These are phyloP conservation scores for Bembecia ichneumoniformis DNA, from an alignment of 2,888 invertebrate genomes.

Conservation along the genomic window DNA sequence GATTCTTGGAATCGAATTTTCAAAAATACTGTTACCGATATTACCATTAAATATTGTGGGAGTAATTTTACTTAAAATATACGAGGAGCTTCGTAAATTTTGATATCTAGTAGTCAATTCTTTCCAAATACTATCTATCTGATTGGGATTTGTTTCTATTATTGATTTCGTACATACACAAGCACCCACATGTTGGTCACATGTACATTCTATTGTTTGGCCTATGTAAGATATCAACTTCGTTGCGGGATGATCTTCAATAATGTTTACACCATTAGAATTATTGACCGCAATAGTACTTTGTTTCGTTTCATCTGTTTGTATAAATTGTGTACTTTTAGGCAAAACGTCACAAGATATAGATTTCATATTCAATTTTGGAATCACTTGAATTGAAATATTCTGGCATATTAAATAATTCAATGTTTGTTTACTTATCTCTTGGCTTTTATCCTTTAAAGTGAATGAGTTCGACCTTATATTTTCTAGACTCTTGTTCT, in stretches of 20 bases:
- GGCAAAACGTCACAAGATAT: slow-evolving; percentile 31
- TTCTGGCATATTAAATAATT: slow-evolving; percentile 8
- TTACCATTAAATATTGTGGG: not conserved
- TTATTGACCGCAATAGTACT: not conserved
- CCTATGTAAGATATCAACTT: slow-evolving; percentile 30
- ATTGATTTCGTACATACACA: slow-evolving; percentile 42
- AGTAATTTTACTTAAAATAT: slow-evolving; percentile 29
- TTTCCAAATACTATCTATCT: slow-evolving; percentile 31
- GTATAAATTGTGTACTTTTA: slow-evolving; percentile 12
- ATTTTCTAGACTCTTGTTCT: not conserved
- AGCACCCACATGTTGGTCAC: slow-evolving; percentile 27
- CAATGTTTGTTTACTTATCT: not conserved
- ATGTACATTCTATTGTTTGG: slow-evolving; percentile 41
- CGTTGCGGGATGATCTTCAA: not conserved
- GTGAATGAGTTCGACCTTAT: not conserved
- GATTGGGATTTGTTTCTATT: slow-evolving; percentile 20
- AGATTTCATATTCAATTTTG: slow-evolving; percentile 20
- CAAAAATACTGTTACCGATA: not conserved
- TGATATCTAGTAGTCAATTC: slow-evolving; percentile 18
- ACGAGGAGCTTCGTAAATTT: slow-evolving; percentile 25
- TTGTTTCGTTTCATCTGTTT: slow-evolving; percentile 14
- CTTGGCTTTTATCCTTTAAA: not conserved
- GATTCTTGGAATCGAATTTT: not conserved
- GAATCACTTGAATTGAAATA: slow-evolving; percentile 27
- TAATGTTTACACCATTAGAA: not conserved